These are phyloP conservation scores for Enteromius afrohamiltoni DNA, from an alignment of 2,797 vertebrate genomes.

Conservation along the genomic window DNA sequence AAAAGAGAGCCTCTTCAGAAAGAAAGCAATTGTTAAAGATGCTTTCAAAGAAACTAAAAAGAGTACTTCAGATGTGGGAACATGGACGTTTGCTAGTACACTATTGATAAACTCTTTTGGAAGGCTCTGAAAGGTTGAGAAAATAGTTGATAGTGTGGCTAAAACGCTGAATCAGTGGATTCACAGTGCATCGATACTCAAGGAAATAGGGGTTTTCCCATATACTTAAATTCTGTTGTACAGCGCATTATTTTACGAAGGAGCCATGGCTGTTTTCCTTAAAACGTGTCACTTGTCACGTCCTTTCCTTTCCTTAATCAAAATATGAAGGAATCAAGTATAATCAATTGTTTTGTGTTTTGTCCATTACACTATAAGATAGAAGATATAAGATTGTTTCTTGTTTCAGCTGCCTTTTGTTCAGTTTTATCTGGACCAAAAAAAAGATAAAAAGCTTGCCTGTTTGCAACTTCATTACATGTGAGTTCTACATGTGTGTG, in stretches of 20 bases:
- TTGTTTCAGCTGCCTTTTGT: background rate
- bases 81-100: background rate
- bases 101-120: slow-evolving; percentile 28
- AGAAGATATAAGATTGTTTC: no score
- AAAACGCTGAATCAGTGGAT: background rate
- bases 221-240: background rate
- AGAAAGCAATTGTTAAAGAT: slow-evolving; percentile 23
- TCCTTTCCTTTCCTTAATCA: no score
- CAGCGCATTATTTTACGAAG: background rate
- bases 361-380: background rate
- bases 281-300: no score
- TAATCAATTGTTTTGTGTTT: background rate
- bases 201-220: background rate
- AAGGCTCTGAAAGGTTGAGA: slow-evolving; percentile 2
- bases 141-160: background rate
- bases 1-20: background rate
- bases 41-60: slow-evolving; percentile 30
- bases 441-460: background rate
- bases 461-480: background rate
- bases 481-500: background rate
- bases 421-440: background rate
- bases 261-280: background rate
- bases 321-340: no score
- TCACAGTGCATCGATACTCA: background rate
- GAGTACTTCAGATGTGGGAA: background rate